These are phyloP conservation scores for Chaetodon trifascialis DNA, from an alignment of 2,113 vertebrate genomes.

Conservation along the genomic window DNA sequence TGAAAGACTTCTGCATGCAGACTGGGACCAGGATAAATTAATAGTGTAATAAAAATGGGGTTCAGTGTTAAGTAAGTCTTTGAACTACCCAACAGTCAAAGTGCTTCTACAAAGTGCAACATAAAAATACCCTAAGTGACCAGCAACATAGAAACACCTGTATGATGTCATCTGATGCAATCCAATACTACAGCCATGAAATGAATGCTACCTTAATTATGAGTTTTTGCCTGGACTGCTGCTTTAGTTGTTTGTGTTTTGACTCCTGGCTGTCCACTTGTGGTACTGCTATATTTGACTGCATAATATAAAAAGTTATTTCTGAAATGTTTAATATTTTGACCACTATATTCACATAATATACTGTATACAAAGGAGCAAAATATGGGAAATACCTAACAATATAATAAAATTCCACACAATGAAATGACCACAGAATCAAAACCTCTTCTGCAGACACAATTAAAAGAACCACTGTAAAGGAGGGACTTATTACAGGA, in stretches of 20 bases:
- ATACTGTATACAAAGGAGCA: background rate
- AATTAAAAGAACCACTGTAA: background rate
- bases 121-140: background rate
- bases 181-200: background rate
- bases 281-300: background rate
- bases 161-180: constrained; percentile 22
- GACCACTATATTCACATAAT: background rate
- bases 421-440: too few species aligned
- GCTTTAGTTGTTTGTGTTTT: background rate
- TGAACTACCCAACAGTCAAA: background rate
- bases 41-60: background rate
- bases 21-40: background rate
- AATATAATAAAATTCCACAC: too few species aligned
- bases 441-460: too few species aligned
- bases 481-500: background rate
- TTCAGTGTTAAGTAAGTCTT: background rate
- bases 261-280: too few species aligned
- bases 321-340: background rate
- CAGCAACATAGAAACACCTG: constrained; percentile 9
- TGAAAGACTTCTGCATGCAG: too few species aligned
- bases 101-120: background rate
- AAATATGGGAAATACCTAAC: background rate
- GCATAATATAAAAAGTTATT: background rate
- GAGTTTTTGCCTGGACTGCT: background rate
- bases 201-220: background rate